A percentile compares a stretch with the other conserved stretches of the same genome.
These are phyloP conservation scores for Stenodera caucasica DNA, from an alignment of 2,888 invertebrate genomes.

Conservation along the genomic window DNA sequence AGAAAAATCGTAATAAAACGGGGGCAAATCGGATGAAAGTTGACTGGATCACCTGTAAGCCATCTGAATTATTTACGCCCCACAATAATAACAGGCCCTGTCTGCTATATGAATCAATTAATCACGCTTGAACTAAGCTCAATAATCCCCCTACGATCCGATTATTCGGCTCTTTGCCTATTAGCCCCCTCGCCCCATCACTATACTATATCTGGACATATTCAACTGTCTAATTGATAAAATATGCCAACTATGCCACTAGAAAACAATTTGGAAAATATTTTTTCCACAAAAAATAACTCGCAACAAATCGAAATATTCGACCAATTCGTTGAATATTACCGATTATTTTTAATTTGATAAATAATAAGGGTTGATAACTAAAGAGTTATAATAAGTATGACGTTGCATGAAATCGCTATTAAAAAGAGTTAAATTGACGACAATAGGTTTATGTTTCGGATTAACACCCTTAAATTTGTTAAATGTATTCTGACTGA, in stretches of 20 bases:
- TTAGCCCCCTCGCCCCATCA: slow-evolving; percentile 40
- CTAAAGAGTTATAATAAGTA: slow-evolving; percentile 48
- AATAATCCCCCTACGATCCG: slow-evolving; percentile 54
- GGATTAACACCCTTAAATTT: slow-evolving; percentile 49
- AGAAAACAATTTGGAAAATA: slow-evolving; percentile 3
- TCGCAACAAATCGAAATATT: too few relatives aligned
- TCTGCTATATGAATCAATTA: slow-evolving; percentile 56
- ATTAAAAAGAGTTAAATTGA: slow-evolving; percentile 54
- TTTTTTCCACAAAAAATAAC: too few relatives aligned
- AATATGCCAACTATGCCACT: slow-evolving; percentile 46
- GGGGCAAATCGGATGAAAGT: slow-evolving; percentile 21
- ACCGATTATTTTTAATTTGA: too few relatives aligned
- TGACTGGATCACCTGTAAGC: slow-evolving; percentile 49
- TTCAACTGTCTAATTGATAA: slow-evolving; percentile 45
- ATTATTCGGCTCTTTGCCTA: slow-evolving; percentile 53
- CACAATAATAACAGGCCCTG: slow-evolving; percentile 50
- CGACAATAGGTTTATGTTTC: slow-evolving; percentile 50
- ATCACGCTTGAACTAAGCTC: slow-evolving; percentile 54
- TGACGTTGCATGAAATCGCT: slow-evolving; percentile 55
- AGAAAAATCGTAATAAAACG: too few relatives aligned
- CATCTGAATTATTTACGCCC: slow-evolving; percentile 51
- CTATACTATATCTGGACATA: slow-evolving; percentile 24
- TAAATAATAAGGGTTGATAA: slow-evolving; percentile 18
- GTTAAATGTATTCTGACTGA: slow-evolving; percentile 43
- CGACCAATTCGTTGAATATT: not conserved